These are phyloP conservation scores for Phymanthus crucifer DNA, from an alignment of 92 coral and sea anemone genomes.

Conservation along the genomic window DNA sequence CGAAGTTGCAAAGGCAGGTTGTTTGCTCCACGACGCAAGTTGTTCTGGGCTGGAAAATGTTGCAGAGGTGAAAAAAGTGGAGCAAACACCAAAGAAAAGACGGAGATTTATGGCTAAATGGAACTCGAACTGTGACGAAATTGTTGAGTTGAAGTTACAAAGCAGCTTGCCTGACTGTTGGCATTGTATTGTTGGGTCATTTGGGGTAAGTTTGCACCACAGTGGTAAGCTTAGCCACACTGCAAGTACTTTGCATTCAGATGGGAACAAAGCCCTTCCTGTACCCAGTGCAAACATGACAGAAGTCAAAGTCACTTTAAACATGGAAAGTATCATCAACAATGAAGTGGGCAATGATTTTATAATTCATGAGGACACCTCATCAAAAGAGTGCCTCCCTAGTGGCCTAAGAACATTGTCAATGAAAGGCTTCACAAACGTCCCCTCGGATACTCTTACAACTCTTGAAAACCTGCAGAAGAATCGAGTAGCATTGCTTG, in stretches of 20 bases:
- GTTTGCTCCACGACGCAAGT: not conserved
- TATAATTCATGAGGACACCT: not conserved
- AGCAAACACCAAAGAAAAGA: not conserved
- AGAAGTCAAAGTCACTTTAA: constrained; percentile 13
- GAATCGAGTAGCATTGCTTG: constrained; percentile 61
- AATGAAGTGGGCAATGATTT: constrained; percentile 9
- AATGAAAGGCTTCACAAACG: not conserved
- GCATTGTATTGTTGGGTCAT: constrained; percentile 40
- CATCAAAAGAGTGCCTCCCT: not conserved
- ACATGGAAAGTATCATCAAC: constrained; percentile 4
- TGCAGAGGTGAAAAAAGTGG: constrained; percentile 13
- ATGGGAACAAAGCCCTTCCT: not conserved
- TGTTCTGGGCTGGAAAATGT: not conserved
- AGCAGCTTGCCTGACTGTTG: constrained; percentile 27
- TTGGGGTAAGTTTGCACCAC: constrained; percentile 5
- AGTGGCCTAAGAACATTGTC: not conserved
- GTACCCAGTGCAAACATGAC: not conserved
- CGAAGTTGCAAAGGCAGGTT: not conserved
- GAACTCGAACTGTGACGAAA: not conserved
- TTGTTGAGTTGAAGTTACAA: constrained; percentile 7
- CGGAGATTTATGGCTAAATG: constrained; percentile 1
- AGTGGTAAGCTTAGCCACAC: no score
- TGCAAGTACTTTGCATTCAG: not conserved
- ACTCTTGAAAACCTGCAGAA: constrained; percentile 65
- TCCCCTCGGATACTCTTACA: constrained; percentile 34